Evolutionary conservation across 1,140 invertebrate species (phyloP).

Genomic region (Bombus turneri): DNA sequence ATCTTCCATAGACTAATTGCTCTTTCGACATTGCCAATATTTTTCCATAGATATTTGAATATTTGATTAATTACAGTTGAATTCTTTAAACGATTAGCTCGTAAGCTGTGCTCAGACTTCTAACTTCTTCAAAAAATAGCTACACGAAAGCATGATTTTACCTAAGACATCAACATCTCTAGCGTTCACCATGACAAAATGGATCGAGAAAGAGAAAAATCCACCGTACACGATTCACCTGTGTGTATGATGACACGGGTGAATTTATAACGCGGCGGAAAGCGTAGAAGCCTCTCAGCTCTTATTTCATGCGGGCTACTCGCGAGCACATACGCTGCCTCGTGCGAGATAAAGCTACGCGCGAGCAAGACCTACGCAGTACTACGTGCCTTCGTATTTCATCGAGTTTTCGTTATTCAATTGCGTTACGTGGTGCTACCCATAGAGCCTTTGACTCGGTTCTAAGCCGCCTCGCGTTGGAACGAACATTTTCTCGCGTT

Average conservation of each 20-base stretch:
- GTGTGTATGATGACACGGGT: neutral
- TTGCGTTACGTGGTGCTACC: neutral
- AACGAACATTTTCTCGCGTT: neutral
- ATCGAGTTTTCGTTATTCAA: neutral
- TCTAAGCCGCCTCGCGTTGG: too few species aligned
- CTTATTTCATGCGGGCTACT: too few species aligned
- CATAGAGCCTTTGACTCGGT: neutral
- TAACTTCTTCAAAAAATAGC: too few species aligned
- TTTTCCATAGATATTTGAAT: too few species aligned
- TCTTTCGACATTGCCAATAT: too few species aligned
- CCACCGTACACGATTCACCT: too few species aligned
- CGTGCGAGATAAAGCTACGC: slow-evolving; percentile 3
- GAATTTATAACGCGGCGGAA: neutral
- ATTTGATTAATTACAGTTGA: too few species aligned
- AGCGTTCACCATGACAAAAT: neutral
- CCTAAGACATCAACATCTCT: neutral
- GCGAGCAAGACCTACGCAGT: neutral
- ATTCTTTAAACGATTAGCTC: too few species aligned
- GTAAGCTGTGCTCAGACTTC: too few species aligned
- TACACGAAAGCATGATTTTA: neutral
- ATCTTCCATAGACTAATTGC: too few species aligned
- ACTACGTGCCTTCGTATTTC: neutral
- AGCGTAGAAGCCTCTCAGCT: neutral
- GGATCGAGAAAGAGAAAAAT: too few species aligned
- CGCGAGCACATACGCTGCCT: too few species aligned